phyloP scores from a whole-genome alignment of 1,140 invertebrate genomes.

The Tribolium madens region DNA sequence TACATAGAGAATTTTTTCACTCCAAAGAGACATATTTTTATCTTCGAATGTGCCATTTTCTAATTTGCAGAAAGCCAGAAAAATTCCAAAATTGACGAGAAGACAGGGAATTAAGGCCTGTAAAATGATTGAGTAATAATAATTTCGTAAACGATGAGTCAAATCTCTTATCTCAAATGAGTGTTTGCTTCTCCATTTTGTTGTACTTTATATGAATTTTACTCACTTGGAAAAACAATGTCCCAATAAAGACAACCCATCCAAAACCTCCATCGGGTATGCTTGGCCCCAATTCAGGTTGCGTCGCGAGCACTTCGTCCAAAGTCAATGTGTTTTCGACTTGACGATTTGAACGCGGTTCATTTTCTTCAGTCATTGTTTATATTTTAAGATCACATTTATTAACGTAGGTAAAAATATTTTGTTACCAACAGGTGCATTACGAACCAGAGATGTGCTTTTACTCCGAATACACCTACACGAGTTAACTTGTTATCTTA shows the following conservation, averaged over 20 bases:
- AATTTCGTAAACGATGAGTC: not conserved
- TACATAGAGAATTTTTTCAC: slow-evolving; percentile 53
- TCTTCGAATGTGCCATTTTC: slow-evolving; percentile 43
- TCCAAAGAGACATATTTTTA: slow-evolving; percentile 55
- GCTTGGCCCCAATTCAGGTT: slow-evolving; percentile 74
- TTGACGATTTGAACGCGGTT: not conserved
- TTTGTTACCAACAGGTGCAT: not conserved
- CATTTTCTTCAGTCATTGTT: slow-evolving; percentile 4
- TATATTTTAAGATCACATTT: not conserved
- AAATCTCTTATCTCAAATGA: not conserved
- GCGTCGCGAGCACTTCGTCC: slow-evolving; percentile 71
- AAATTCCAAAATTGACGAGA: slow-evolving; percentile 57
- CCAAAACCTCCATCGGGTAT: slow-evolving; percentile 75
- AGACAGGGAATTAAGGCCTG: slow-evolving; percentile 60
- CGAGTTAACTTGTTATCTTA: slow-evolving; percentile 27
- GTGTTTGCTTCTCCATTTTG: not conserved
- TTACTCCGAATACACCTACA: not conserved
- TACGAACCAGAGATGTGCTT: not conserved
- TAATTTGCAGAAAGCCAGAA: slow-evolving; percentile 54
- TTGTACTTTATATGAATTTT: not conserved
- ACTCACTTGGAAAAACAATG: slow-evolving; percentile 70
- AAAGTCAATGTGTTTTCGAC: slow-evolving; percentile 55
- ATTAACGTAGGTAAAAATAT: not conserved
- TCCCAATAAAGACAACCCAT: slow-evolving; percentile 73
- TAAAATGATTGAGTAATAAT: slow-evolving; percentile 39